Evolutionary conservation across 1,140 invertebrate species (phyloP).

Genomic region (Euglossa dilemma): DNA sequence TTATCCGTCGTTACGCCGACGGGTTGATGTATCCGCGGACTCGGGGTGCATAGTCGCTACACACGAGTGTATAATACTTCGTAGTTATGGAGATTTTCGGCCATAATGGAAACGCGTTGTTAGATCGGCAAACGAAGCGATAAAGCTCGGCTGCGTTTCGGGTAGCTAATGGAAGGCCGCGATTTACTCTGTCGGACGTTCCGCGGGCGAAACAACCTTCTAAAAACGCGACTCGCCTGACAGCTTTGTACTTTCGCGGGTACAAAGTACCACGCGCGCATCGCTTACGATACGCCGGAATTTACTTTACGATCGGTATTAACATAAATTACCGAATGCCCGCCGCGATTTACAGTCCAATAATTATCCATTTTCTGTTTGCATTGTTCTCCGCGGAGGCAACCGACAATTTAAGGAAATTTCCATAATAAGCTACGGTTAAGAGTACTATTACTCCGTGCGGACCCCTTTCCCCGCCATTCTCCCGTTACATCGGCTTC

Average conservation of each 20-base stretch:
- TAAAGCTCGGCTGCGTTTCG: constrained; percentile 4
- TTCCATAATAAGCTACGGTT: constrained; percentile 73
- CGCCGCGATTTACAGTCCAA: constrained; percentile 65
- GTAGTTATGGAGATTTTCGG: background rate
- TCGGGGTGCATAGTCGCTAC: background rate
- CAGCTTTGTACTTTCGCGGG: background rate
- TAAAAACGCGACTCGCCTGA: background rate
- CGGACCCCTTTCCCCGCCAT: constrained; percentile 58
- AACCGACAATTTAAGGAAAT: constrained; percentile 71
- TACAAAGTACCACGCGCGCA: background rate
- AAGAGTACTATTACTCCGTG: constrained; percentile 65
- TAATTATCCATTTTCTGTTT: constrained; percentile 76
- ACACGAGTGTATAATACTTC: background rate
- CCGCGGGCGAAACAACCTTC: background rate
- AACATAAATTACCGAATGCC: constrained; percentile 61
- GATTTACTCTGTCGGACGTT: constrained; percentile 2
- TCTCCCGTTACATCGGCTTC: constrained; percentile 49
- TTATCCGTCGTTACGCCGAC: background rate
- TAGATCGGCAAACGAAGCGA: constrained; percentile 1
- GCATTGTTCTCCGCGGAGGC: constrained; percentile 68
- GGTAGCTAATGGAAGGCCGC: constrained; percentile 13
- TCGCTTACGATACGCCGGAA: constrained; percentile 8
- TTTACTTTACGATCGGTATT: constrained; percentile 61
- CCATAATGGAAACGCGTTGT: background rate
- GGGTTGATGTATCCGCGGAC: background rate